Percentiles rank a stretch among this genome's conserved stretches.
Evolutionary conservation across 2,113 vertebrate genomes (phyloP).

Genomic region (Lophius piscatorius): DNA sequence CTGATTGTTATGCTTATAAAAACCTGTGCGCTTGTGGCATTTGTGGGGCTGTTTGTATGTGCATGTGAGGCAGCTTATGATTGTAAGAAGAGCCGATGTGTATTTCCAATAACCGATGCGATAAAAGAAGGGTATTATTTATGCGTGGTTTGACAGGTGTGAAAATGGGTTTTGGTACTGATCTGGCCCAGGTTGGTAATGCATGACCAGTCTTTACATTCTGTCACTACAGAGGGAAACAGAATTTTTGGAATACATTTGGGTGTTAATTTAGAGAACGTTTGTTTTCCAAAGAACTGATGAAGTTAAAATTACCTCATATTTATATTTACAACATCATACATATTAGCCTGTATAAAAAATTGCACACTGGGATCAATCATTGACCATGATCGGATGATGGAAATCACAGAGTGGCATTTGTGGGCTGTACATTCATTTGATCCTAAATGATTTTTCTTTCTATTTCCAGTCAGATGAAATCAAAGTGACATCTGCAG

Average conservation of each 20-base stretch:
- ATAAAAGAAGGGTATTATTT: background rate
- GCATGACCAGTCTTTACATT: constrained; percentile 22
- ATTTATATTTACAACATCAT: background rate
- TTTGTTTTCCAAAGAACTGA: background rate
- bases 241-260: background rate
- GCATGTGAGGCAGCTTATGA: too few relatives aligned
- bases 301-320: background rate
- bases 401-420: too few relatives aligned
- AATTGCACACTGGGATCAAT: background rate
- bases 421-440: too few relatives aligned
- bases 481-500: too few relatives aligned
- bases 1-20: constrained; percentile 54
- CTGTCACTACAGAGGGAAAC: constrained; percentile 4
- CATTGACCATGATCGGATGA: too few relatives aligned
- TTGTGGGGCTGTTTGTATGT: constrained; percentile 10
- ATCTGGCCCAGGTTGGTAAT: constrained; percentile 44
- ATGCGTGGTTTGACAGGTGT: constrained; percentile 35
- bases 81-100: constrained; percentile 9
- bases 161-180: constrained; percentile 45
- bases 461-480: too few relatives aligned
- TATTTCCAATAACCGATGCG: constrained; percentile 10
- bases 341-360: background rate
- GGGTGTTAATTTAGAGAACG: background rate
- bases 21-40: constrained; percentile 25
- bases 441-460: too few relatives aligned